These are phyloP conservation scores for Patella depressa DNA, from an alignment of 2,888 invertebrate species.

Conservation along the genomic window DNA sequence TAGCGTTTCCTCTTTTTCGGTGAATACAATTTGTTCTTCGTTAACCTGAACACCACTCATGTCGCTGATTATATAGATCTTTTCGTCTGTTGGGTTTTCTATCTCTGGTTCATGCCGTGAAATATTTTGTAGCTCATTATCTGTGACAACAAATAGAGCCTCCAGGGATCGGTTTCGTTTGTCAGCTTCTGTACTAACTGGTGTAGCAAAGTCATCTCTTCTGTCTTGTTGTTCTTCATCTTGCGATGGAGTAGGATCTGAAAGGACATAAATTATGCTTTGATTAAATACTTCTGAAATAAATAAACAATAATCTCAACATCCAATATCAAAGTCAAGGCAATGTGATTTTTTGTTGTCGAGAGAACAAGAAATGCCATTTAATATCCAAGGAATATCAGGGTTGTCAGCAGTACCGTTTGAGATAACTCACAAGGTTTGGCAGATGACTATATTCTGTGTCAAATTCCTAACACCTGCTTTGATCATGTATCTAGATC, in stretches of 20 bases:
- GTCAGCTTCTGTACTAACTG: constrained; percentile 29
- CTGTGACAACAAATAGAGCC: constrained; percentile 67
- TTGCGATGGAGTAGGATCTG: constrained; percentile 14
- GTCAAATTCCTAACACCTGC: too few relatives aligned
- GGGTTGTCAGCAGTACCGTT: too few relatives aligned
- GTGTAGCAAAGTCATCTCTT: constrained; percentile 8
- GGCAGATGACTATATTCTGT: too few relatives aligned
- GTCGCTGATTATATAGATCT: constrained; percentile 24
- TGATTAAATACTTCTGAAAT: too few relatives aligned
- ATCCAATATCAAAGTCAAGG: too few relatives aligned
- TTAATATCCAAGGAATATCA: too few relatives aligned
- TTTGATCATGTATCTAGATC: too few relatives aligned
- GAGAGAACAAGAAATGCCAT: too few relatives aligned
- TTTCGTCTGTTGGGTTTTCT: constrained; percentile 23
- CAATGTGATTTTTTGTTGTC: too few relatives aligned
- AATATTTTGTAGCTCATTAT: constrained; percentile 67
- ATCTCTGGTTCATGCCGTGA: constrained; percentile 46
- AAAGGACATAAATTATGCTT: constrained; percentile 21
- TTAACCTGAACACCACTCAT: constrained; percentile 26
- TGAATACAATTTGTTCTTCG: constrained; percentile 22
- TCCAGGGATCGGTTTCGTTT: constrained; percentile 63
- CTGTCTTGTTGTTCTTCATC: constrained; percentile 21
- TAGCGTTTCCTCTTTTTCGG: constrained; percentile 24
- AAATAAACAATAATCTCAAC: too few relatives aligned
- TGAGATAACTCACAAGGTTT: too few relatives aligned